Base-by-base conservation (phyloP, 2,888 invertebrate genomes). In the Lasioglossum leucozonium region DNA sequence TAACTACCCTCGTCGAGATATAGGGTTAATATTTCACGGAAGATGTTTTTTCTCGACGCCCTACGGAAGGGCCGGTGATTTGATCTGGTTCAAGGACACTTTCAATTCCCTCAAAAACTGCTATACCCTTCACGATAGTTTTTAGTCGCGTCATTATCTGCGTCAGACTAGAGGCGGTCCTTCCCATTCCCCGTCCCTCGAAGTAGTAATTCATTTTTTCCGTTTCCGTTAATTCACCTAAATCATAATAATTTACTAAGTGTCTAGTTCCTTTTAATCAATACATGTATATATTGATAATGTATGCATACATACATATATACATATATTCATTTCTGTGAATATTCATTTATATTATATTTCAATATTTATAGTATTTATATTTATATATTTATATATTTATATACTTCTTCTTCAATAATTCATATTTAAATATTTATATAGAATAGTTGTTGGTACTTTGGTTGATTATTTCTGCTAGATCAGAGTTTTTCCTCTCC, bases 381-480 rank as follows among this genome's bases (percentile, higher is more conserved):
- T 85, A 89, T 88, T 76, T 67, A 37, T 75, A 62, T 87, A 69
- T 69, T 47, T 72, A 79, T 89, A 88, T 91, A 86, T 90, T 88
- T 92, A 90, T 90, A 89, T 91, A 90, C 91, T 89, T 87, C 87
- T 78, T 88, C 80, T 88, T 85, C 81, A 85, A 83, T 89, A 88
- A 85, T 87, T 87, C 82, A 87, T 88, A 89, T 87, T 85, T 90
- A 86, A 89, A 84, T 89, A 86, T 91, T 87, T 92, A 90, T 91
- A 88, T 89, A 91, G 90, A 90, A 82, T 95, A 95, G 94, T 95
- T 95, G 91, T 97, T 97, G 97, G 97, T 97, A 97, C 97, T 96
- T 97, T 97, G 95, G 94, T 95, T 96, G 96, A 96, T 96, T 96
- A 96, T 96, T 96, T 96, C 95, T 95, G 95, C 96, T 96, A 96